A percentile compares a stretch with the other conserved stretches of the same genome.
phyloP scores from a whole-genome alignment of 2,113 vertebrate genomes.

The Sciurus niger region DNA sequence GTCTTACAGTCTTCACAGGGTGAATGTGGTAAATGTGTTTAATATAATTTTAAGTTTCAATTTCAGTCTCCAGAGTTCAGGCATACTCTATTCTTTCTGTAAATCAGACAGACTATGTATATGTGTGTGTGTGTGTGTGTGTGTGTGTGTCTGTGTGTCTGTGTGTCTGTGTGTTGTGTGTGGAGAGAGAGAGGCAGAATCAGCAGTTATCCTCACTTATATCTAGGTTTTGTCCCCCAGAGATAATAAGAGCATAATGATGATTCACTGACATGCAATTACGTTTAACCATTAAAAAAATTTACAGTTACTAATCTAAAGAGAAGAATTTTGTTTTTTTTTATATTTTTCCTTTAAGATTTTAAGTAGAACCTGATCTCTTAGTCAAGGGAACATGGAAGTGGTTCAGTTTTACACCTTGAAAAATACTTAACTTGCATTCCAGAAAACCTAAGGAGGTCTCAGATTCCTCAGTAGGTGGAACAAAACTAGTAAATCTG shows the following conservation, averaged over 20 bases:
- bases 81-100: slow-evolving; percentile 16
- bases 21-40: neutral
- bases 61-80: slow-evolving; percentile 33
- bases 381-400: slow-evolving; percentile 11
- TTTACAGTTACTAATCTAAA: slow-evolving; percentile 19
- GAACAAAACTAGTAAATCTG: slow-evolving; percentile 16
- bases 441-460: slow-evolving; percentile 34
- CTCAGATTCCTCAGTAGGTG: slow-evolving; percentile 58
- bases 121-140: neutral
- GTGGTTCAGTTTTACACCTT: slow-evolving; percentile 59
- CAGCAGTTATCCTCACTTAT: slow-evolving; percentile 42
- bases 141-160: too few species aligned
- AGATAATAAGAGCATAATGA: slow-evolving; percentile 59
- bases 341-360: slow-evolving; percentile 33
- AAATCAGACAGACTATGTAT: neutral
- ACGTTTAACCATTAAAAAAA: slow-evolving; percentile 38
- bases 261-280: slow-evolving; percentile 28
- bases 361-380: slow-evolving; percentile 54
- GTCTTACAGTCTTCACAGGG: neutral
- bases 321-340: slow-evolving; percentile 48
- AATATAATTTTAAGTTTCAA: slow-evolving; percentile 58
- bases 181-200: too few species aligned
- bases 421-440: slow-evolving; percentile 73
- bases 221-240: neutral
- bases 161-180: too few species aligned